phyloP scores from a whole-genome alignment of 92 coral and sea anemone genomes.

The Umimayanthus chanpuru region DNA sequence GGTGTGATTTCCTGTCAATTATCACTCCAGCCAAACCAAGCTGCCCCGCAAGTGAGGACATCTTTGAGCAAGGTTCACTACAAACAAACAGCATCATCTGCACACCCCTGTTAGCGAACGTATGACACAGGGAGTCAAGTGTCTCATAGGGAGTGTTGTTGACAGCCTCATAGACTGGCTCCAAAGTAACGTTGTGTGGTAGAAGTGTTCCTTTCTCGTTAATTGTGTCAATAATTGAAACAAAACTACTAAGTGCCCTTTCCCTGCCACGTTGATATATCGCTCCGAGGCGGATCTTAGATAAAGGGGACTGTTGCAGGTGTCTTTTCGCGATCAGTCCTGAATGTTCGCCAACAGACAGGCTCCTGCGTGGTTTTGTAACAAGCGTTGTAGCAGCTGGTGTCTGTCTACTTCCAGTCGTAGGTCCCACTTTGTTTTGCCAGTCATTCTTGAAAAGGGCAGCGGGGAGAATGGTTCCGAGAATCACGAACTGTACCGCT shows the following conservation, averaged over 20 bases:
- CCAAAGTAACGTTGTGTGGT: constrained; percentile 23
- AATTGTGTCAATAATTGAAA: constrained; percentile 10
- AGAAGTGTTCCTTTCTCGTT: constrained; percentile 10
- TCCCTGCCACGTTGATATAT: constrained; percentile 31
- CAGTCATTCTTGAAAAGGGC: not conserved
- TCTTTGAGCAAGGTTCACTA: constrained; percentile 24
- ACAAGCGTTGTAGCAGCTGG: not conserved
- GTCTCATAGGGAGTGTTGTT: constrained; percentile 22
- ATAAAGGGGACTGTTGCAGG: not conserved
- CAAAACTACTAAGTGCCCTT: constrained; percentile 2
- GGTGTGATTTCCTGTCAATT: constrained; percentile 16
- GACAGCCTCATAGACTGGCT: constrained; percentile 10
- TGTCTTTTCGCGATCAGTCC: not conserved
- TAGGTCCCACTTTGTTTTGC: not conserved
- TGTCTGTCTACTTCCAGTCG: not conserved
- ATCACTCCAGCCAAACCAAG: constrained; percentile 32
- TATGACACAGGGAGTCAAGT: constrained; percentile 7
- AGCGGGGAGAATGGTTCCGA: not conserved
- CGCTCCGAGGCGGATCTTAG: constrained; percentile 13
- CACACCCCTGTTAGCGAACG: constrained; percentile 21
- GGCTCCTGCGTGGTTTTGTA: not conserved
- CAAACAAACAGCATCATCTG: constrained; percentile 29
- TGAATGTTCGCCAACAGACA: not conserved
- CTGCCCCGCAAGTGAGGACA: constrained; percentile 23
- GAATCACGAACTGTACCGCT: not conserved